Evolutionary conservation across 2,888 invertebrate species (phyloP).

Genomic region (Meteorus cinctellus): DNA sequence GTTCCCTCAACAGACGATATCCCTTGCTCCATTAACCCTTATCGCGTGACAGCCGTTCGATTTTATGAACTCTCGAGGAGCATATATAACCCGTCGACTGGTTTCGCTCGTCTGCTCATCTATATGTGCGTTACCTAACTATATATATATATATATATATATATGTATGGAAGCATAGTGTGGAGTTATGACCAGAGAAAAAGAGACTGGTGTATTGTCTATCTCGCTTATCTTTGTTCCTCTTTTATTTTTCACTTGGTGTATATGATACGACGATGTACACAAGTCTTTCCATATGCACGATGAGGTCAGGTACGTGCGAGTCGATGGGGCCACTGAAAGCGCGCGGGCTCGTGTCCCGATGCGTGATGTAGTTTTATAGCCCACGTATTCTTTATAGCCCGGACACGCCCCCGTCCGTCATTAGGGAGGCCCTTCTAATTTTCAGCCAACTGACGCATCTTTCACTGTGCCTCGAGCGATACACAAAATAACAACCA

Average conservation of each 20-base stretch:
- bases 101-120: conserved; percentile 27
- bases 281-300: conserved; percentile 10
- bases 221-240: conserved; percentile 3
- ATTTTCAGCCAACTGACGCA: conserved; percentile 47
- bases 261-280: conserved; percentile 11
- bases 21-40: conserved; percentile 44
- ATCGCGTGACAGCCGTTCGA: conserved; percentile 44
- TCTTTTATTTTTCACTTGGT: background rate
- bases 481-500: background rate
- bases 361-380: conserved; percentile 56
- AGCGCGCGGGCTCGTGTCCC: conserved; percentile 37
- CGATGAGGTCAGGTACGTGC: conserved; percentile 44
- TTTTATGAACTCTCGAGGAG: conserved; percentile 41
- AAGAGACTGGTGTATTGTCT: conserved; percentile 11
- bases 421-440: conserved; percentile 55
- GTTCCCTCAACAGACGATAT: conserved; percentile 18
- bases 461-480: conserved; percentile 44
- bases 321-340: conserved; percentile 31
- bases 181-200: conserved; percentile 4
- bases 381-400: conserved; percentile 59
- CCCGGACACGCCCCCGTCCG: conserved; percentile 56
- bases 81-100: conserved; percentile 28
- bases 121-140: background rate
- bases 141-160: background rate
- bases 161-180: background rate